Base-by-base conservation (phyloP, 2,888 invertebrate genomes). In the Trissonchulus latispiculum region DNA sequence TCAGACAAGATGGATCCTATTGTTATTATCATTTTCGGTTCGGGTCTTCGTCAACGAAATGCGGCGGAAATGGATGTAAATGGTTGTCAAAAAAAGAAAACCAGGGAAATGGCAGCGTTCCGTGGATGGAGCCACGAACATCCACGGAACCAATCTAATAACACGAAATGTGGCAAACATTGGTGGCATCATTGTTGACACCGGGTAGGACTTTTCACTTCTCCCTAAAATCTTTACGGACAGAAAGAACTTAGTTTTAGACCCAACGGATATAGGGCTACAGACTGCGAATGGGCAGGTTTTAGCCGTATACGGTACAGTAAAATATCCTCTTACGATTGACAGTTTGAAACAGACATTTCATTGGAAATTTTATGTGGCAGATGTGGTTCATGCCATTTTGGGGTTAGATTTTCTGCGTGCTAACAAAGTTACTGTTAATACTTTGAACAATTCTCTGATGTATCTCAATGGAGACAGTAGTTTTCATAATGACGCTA, bases 1-100 rank as follows among this genome's bases (percentile, higher is more conserved):
- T 36, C 36, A 23, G 36, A 36, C 69, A 32, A 3, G 28, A 68
- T 36, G 69, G 69, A 8, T 8, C 69, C 31, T 33, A 32, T 36
- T 68, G 69, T n/a, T 68, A 36, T 36, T 68, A 68, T 33, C 69
- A 68, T 68, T 68, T 68, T n/a, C 33, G n/a, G 23, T 68, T 68
- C n/a, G 69, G 69, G 15, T 3, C n/a, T 15, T n/a, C n/a, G 3
- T 32, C 69, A 15, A 23, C n/a, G 35, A 68, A 68, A 36, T 68
- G 69, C 36, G 36, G 32, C 3, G n/a, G 33, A 32, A 33, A 33
- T 8, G 33, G 69, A n/a, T 36, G 36, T 23, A n/a, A 36, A 36
- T n/a, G 36, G 69, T 2, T n/a, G 18, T 31, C n/a, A 2, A 68
- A 33, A 36, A 28, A 68, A n/a, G 23, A 23, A 48, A 8, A 23